Evolutionary conservation across 2,888 invertebrate genomes (phyloP).

Genomic region (Apodemia hepburni): DNA sequence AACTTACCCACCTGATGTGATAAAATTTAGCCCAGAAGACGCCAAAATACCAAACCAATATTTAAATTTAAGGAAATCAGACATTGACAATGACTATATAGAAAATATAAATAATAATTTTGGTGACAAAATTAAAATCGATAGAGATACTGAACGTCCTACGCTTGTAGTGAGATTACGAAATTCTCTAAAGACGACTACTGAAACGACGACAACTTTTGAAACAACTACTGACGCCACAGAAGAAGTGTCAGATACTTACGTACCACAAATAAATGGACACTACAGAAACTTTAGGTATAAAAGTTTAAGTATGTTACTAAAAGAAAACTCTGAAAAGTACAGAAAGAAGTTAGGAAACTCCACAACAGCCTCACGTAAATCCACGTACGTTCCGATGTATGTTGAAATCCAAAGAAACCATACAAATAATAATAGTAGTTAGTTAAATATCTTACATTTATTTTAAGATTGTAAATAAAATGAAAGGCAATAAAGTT

Average conservation of each 20-base stretch:
- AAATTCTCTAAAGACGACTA: constrained; percentile 43
- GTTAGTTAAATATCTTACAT: constrained; percentile 14
- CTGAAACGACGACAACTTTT: constrained; percentile 21
- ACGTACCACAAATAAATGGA: constrained; percentile 65
- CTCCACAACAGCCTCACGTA: constrained; percentile 45
- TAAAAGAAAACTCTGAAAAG: constrained; percentile 45
- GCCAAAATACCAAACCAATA: constrained; percentile 63
- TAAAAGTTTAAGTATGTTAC: constrained; percentile 44
- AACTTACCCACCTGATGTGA: constrained; percentile 50
- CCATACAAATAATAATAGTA: constrained; percentile 33
- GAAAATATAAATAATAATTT: constrained; percentile 5
- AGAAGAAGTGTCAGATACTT: constrained; percentile 41
- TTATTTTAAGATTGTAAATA: constrained; percentile 5
- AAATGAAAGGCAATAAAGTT: not conserved
- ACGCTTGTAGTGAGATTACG: constrained; percentile 49
- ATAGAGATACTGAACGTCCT: constrained; percentile 35
- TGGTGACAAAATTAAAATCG: constrained; percentile 23
- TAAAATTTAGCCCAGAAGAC: constrained; percentile 63
- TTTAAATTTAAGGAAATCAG: constrained; percentile 34
- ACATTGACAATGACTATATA: constrained; percentile 22
- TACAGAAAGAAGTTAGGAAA: constrained; percentile 55
- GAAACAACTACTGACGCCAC: constrained; percentile 23
- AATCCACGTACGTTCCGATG: constrained; percentile 44
- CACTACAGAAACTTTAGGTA: constrained; percentile 59
- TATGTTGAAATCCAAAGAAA: constrained; percentile 66